Base-by-base conservation (phyloP, 2,113 vertebrate genomes). In the Caloenas nicobarica region DNA sequence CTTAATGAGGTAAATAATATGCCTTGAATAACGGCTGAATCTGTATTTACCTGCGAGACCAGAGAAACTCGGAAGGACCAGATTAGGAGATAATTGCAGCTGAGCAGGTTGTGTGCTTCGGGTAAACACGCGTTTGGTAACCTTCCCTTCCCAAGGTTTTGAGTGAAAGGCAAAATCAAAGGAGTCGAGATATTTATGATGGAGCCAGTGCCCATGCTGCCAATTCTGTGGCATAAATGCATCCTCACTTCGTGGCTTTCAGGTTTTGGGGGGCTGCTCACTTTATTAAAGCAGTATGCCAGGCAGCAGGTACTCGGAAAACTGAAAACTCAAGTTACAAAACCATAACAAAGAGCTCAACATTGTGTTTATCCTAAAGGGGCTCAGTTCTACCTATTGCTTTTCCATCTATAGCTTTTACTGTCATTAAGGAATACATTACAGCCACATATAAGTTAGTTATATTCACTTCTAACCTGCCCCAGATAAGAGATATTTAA, bases 1-100 rank as follows among this genome's bases (percentile, higher is more conserved):
- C 96, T 98, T 98, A 98, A 98, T 98, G 98, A 98, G 97, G 97
- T 97, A 98, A 98, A 98, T 98, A 98, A 98, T 97, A 98, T 89
- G 97, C 97, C 97, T 97, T 82, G 97, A 98, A 97, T 96, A 98
- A 97, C 73, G 8, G 96, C 89, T 98, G 97, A 96, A 98, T 97
- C 97, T 95, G 93, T 98, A 98, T 98, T 98, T 98, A 98, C 98
- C 98, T 97, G 98, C 82, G 98, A 98, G 98, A 98, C 97, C 95
- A 92, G 94, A 94, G 97, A 94, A 98, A 97, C 96, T 97, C 93
- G 15, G 95, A 97, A 97, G 97, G 96, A 96, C 97, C 98, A 98
- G 98, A 98, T 98, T 98, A 98, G 97, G 95, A 97, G 97, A 97
- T 97, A 97, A 97, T 97, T 98, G 97, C 95, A 1, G 95, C 96